Base-by-base conservation (phyloP, 2,797 vertebrate genomes). In the Limosa lapponica region DNA sequence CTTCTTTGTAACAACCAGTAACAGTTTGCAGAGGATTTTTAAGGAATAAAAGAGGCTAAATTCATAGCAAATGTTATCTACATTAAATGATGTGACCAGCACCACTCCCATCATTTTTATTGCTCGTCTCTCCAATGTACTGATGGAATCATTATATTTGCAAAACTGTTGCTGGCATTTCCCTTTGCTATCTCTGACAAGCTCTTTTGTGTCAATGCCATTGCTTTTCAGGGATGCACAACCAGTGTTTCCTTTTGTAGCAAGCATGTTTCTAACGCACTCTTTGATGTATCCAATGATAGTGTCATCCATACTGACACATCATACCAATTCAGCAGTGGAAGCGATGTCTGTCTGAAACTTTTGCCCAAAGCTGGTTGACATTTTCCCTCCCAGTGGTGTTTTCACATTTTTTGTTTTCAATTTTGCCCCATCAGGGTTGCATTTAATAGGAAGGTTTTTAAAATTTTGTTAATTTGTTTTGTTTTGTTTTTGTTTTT, bases 271-370 rank as follows among this genome's bases (percentile, higher is more conserved):
- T 93, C 69, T 89, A 91, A 67, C 0, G 0, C 16, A 7, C 14
- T 37, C 74, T 95, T 91, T 91, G 91, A 91, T 96, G 84, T 71
- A 86, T 77, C 74, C 79, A 71, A 16, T 11, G 91, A 95, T 95
- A 96, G 20, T 90, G 89, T 95, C 95, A 88, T 1, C 8, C 4
- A 16, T 73, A 34, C 64, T 87, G 79, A 94, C 95, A 82, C 65
- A 41, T 64, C 3, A 0, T 27, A 82, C 30, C 43, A 24, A 37
- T 81, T 89, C 69, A 67, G 52, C 37, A 64, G 11, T 34, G 36
- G 51, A 64, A 85, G 11, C 28, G 41, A 11, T 0, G 2, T 34
- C 62, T 72, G 66, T 71, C 75, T 73, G 25, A 32, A 90, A 93
- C 44, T 94, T 93, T 82, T 81, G 69, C 70, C 90, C 89, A 81